A percentile compares a stretch with the other conserved stretches of the same genome.
phyloP scores from a whole-genome alignment of 2,797 vertebrate genomes.

The Peromyscus eremicus region DNA sequence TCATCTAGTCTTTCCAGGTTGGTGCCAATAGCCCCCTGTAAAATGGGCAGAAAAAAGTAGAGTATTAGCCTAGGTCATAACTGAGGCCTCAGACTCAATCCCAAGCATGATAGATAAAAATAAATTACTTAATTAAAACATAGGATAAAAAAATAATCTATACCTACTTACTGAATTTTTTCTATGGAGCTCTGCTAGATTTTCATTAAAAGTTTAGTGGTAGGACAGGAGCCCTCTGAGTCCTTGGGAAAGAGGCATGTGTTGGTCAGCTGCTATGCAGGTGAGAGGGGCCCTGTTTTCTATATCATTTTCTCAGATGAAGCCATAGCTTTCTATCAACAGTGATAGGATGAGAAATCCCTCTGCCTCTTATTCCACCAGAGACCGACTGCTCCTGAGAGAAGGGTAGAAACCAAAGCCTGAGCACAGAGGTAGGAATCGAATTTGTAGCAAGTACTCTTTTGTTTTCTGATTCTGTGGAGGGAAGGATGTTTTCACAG shows the following conservation, averaged over 20 bases:
- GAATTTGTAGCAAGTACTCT: neutral
- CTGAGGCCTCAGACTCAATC: neutral
- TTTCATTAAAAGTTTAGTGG: neutral
- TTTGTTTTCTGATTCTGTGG: neutral
- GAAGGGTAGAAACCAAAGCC: neutral
- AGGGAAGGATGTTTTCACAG: neutral
- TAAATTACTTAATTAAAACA: neutral
- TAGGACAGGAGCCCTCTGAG: neutral
- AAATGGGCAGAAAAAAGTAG: neutral
- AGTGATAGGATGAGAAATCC: neutral
- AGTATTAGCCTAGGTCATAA: neutral
- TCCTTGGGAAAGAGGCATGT: neutral
- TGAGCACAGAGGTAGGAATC: no score
- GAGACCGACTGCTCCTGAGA: neutral
- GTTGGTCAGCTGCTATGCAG: no score
- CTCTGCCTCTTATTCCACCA: neutral
- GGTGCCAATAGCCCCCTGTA: neutral
- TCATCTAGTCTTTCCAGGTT: neutral
- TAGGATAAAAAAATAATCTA: neutral
- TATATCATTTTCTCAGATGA: neutral
- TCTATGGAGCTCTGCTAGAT: neutral
- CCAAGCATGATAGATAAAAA: neutral
- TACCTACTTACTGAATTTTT: neutral
- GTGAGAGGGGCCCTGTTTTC: neutral
- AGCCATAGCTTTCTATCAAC: neutral